phyloP scores from a whole-genome alignment of 2,888 invertebrate species.

The Tuberolachnus salignus region DNA sequence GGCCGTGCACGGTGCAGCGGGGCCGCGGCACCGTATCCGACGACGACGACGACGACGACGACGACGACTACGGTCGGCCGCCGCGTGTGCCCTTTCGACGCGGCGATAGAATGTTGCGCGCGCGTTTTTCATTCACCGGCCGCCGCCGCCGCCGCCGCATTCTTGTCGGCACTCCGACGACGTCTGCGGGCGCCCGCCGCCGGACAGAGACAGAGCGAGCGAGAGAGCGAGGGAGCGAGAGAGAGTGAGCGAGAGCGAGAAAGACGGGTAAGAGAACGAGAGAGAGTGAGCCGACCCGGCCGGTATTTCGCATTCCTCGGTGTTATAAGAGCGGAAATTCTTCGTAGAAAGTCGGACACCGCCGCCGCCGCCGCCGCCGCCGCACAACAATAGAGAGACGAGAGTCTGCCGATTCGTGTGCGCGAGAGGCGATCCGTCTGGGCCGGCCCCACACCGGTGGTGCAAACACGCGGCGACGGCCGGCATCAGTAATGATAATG shows the following conservation, averaged over 20 bases:
- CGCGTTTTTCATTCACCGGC: conserved; percentile 45
- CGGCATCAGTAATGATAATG: not conserved
- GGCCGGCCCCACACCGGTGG: not conserved
- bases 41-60: not conserved
- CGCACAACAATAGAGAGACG: conserved; percentile 32
- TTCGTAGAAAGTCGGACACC: conserved; percentile 47
- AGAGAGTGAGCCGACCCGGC: not conserved
- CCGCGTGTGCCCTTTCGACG: conserved; percentile 47
- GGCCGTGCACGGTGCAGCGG: too few species aligned
- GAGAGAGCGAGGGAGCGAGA: not conserved
- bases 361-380: not conserved
- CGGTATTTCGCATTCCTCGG: conserved; percentile 42
- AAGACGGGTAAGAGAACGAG: not conserved
- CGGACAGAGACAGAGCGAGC: too few species aligned
- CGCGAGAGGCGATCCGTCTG: conserved; percentile 28
- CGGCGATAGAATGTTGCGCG: conserved; percentile 36
- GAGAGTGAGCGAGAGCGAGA: not conserved
- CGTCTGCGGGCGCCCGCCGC: not conserved
- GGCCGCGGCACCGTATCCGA: conserved; percentile 12
- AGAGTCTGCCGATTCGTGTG: conserved; percentile 27
- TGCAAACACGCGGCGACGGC: not conserved
- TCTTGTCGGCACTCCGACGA: conserved; percentile 4
- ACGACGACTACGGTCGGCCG: conserved; percentile 7
- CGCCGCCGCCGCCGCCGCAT: conserved; percentile 12
- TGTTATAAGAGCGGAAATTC: conserved; percentile 55